phyloP scores from a whole-genome alignment of 2,113 vertebrate genomes.

The Myrmecobius fasciatus region DNA sequence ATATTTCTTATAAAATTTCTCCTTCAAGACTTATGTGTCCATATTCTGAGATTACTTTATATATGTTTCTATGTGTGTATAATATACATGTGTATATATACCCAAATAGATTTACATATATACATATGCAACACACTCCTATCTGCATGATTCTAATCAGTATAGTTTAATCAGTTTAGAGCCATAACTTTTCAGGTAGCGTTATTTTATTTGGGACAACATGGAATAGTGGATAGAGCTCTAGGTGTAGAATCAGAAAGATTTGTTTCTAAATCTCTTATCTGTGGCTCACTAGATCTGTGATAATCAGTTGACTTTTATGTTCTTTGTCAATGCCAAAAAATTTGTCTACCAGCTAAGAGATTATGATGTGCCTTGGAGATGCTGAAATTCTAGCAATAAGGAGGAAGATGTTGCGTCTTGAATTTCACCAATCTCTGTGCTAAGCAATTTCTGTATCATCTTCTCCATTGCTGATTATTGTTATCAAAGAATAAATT shows the following conservation, averaged over 20 bases:
- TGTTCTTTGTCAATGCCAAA: neutral
- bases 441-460: neutral
- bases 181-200: neutral
- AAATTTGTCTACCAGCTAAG: neutral
- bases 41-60: neutral
- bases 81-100: neutral
- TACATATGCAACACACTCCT: neutral
- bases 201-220: neutral
- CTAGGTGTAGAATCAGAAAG: neutral
- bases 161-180: neutral
- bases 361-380: neutral
- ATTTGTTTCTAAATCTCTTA: neutral
- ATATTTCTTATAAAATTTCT: conserved; percentile 77
- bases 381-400: neutral
- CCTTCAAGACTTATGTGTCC: neutral
- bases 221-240: neutral
- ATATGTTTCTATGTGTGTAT: neutral
- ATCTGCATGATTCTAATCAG: neutral
- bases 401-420: neutral
- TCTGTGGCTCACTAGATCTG: neutral
- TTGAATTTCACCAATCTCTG: neutral
- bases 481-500: neutral
- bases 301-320: neutral
- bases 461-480: neutral
- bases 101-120: neutral